These are phyloP conservation scores for Noctua janthina DNA, from an alignment of 2,888 invertebrate genomes.

Conservation along the genomic window DNA sequence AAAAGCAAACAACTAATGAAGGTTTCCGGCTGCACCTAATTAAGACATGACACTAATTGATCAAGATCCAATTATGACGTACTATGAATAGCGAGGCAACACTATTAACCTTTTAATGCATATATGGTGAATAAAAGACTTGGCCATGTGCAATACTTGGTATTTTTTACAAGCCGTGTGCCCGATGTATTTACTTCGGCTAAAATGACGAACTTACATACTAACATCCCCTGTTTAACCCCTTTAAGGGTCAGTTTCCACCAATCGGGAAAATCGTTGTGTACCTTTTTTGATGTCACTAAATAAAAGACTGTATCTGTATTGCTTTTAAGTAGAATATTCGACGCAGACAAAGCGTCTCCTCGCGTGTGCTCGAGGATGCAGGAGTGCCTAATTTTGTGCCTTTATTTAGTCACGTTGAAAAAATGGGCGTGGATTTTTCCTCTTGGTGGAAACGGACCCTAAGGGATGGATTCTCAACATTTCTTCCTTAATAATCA, in stretches of 20 bases:
- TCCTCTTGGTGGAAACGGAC: no score
- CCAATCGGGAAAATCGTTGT: no score
- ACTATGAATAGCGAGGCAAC: neutral
- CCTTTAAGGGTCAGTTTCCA: neutral
- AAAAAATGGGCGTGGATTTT: no score
- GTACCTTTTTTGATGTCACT: no score
- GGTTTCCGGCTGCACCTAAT: conserved; percentile 15
- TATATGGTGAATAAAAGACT: neutral
- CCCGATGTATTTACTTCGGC: neutral
- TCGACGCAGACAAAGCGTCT: no score
- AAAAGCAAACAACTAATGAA: conserved; percentile 4
- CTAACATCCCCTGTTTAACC: neutral
- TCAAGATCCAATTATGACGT: neutral
- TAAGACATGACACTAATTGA: conserved; percentile 16
- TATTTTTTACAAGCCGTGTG: neutral
- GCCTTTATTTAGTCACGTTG: no score
- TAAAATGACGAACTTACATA: neutral
- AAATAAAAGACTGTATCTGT: no score
- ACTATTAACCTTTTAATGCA: neutral
- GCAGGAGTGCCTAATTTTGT: no score
- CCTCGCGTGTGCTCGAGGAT: no score
- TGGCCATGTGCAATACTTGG: neutral
- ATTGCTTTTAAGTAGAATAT: no score
- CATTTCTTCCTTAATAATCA: neutral
- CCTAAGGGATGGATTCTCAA: neutral